Evolutionary conservation across 2,888 invertebrate genomes (phyloP).

Genomic region (Drosophila buzzatii): DNA sequence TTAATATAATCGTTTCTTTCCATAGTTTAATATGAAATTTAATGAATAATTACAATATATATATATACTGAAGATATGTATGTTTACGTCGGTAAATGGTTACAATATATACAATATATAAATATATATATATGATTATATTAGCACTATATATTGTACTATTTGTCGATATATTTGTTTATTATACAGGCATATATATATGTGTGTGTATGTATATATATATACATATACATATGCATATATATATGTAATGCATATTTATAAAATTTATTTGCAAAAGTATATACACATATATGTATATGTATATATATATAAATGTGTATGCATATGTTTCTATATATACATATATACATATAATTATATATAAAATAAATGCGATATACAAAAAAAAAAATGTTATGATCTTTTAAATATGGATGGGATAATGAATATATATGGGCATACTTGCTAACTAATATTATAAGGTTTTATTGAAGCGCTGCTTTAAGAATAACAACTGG

Average conservation of each 20-base stretch:
- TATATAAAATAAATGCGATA: slow-evolving; percentile 76
- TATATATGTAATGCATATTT: slow-evolving; percentile 35
- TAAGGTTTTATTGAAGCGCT: too few species aligned
- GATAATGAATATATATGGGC: neutral
- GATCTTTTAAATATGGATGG: neutral
- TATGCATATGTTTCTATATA: slow-evolving; percentile 57
- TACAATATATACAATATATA: slow-evolving; percentile 59
- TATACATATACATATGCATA: slow-evolving; percentile 21
- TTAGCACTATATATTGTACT: slow-evolving; percentile 65
- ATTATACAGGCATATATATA: slow-evolving; percentile 55
- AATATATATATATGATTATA: slow-evolving; percentile 57
- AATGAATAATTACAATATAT: slow-evolving; percentile 41
- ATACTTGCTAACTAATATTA: neutral
- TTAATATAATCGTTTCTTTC: slow-evolving; percentile 79
- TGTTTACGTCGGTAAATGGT: slow-evolving; percentile 75
- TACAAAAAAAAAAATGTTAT: slow-evolving; percentile 36
- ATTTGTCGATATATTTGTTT: slow-evolving; percentile 70
- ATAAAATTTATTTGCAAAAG: slow-evolving; percentile 68
- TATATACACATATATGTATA: slow-evolving; percentile 23
- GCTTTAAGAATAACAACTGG: too few species aligned
- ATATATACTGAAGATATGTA: slow-evolving; percentile 41
- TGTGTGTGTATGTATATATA: slow-evolving; percentile 24
- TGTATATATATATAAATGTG: slow-evolving; percentile 26
- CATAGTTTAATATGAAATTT: slow-evolving; percentile 77
- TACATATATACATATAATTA: slow-evolving; percentile 61